phyloP scores from a whole-genome alignment of 2,888 invertebrate species.

The Amblyjoppa proteus region DNA sequence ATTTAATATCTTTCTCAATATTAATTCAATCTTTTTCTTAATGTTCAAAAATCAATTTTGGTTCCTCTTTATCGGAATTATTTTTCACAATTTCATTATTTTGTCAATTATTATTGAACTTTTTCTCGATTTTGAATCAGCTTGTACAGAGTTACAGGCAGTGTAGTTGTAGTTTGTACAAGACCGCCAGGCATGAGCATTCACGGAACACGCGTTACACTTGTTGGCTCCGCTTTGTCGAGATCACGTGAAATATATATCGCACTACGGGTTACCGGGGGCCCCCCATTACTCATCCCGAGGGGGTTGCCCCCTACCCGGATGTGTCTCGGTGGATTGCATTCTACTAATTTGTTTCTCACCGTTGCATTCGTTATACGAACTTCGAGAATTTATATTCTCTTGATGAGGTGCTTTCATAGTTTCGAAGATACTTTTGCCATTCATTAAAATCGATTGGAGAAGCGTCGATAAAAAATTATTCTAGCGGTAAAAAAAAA shows the following conservation, averaged over 20 bases:
- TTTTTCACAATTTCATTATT: not conserved
- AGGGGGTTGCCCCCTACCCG: slow-evolving; percentile 29
- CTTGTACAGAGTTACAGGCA: slow-evolving; percentile 6
- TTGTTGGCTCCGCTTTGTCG: slow-evolving; percentile 56
- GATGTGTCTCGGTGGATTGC: slow-evolving; percentile 29
- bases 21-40: not conserved
- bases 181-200: slow-evolving; percentile 27
- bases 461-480: not conserved
- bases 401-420: slow-evolving; percentile 2
- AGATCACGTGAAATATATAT: slow-evolving; percentile 41
- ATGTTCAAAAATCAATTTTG: not conserved
- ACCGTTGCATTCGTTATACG: not conserved
- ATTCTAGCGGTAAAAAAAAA: not conserved
- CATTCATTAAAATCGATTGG: not conserved
- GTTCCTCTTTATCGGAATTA: not conserved
- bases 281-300: slow-evolving; percentile 48
- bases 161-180: slow-evolving; percentile 38
- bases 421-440: not conserved
- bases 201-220: slow-evolving; percentile 48
- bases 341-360: slow-evolving; percentile 20
- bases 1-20: not conserved
- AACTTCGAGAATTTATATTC: slow-evolving; percentile 5
- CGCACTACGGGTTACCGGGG: slow-evolving; percentile 28
- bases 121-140: not conserved
- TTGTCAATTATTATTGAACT: not conserved